Percentiles rank a stretch among this genome's conserved stretches.
Conservation (phyloP, 2,797 vertebrate genomes). For the Sandelia bainsii region DNA sequence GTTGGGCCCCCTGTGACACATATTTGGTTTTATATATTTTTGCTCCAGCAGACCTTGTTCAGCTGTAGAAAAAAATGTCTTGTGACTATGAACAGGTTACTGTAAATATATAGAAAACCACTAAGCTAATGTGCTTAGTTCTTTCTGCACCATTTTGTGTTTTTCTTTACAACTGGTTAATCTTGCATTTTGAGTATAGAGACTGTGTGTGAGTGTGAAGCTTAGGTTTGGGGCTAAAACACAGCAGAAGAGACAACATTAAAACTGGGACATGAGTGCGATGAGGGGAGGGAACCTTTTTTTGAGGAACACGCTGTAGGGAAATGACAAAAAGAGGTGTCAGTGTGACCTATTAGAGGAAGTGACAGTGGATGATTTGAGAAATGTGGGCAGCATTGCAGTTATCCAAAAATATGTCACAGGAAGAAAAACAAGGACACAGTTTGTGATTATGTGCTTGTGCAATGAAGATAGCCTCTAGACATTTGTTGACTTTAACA, state of each 20-base stretch:
- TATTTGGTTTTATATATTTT: conserved; percentile 7
- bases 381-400: neutral
- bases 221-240: conserved; percentile 24
- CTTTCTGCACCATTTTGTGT: neutral
- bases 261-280: conserved; percentile 33
- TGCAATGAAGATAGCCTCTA: neutral
- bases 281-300: conserved; percentile 19
- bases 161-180: conserved; percentile 1
- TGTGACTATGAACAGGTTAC: conserved; percentile 1
- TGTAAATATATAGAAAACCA: conserved; percentile 1
- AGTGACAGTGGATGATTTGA: conserved; percentile 34
- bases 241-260: conserved; percentile 15
- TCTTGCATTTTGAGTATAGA: conserved; percentile 4
- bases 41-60: conserved; percentile 14
- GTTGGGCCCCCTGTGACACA: neutral
- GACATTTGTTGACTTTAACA: conserved; percentile 19
- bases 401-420: conserved; percentile 30
- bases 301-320: conserved; percentile 50
- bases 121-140: conserved; percentile 1
- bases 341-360: conserved; percentile 51
- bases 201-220: conserved; percentile 11
- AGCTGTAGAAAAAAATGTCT: conserved; percentile 8
- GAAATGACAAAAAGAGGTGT: conserved; percentile 48
- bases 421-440: conserved; percentile 1
- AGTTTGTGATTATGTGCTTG: conserved; percentile 9